Evolutionary conservation across 2,113 vertebrate genomes (phyloP), one percentile per base, ranked within the genome.

Genomic region (Festucalex cinctus): DNA sequence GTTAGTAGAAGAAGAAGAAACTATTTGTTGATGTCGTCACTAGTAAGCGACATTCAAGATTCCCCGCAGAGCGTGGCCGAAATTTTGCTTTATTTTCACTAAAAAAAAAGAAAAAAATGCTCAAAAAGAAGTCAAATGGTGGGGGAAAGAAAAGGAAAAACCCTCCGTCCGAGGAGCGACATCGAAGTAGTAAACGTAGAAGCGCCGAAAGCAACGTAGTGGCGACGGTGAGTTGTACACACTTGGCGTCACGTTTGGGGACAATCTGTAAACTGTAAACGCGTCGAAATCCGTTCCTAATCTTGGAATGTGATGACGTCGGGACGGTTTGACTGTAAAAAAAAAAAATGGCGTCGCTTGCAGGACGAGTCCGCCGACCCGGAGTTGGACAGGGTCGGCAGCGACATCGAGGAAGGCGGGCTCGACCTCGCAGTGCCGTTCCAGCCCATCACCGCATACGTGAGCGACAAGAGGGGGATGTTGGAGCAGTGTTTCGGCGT

Each of bases 361-460:
- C 95, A 94, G 56, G 90, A 90, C 35, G 89, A 76, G 5, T 63
- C 88, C 12, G 90, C 82, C 36, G 90, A 92, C 61, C 85, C 91
- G 28, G 91, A 91, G 37, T 90, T 94, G 71, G 89, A 93, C 65
- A 70, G 86, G 41, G 92, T 94, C 51, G 94, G 94, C 57, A 98
- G 96, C 82, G 96, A 99, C 83, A 89, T 97, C 49, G 97, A 98
- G 85, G 96, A 98, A 81, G 97, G 97, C 35, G 96, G 96, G 36
- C 85, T 99, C 56, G 95, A 99, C 82, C 93, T 99, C 75, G 92
- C 78, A 41, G 88, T 94, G 19, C 90, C 90, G 0, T 94, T 99
- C 70, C 91, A 95, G 68, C 95, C 96, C 78, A 95, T 99, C 89
- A 95, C 94, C 63, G 95, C 92, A 58, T 99, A 97, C 63, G 86